A percentile compares a stretch with the other conserved stretches of the same genome.
Conservation (phyloP, 92 coral and sea anemone genomes). For the Palythoa grandiflora region DNA sequence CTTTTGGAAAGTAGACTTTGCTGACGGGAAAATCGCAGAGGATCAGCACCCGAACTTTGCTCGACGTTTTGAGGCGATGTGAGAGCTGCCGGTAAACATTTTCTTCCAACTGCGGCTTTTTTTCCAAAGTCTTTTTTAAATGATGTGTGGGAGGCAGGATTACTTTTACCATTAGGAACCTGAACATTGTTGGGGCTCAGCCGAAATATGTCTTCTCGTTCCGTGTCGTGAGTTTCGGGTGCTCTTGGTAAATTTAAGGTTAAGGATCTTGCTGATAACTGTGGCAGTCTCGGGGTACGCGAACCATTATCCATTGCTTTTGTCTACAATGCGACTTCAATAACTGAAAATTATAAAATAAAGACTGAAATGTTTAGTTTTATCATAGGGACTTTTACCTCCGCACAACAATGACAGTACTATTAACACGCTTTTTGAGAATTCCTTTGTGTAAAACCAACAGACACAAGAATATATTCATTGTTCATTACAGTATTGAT, state of each 20-base stretch:
- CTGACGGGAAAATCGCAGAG: not conserved
- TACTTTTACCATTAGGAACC: not conserved
- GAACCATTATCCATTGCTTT: not conserved
- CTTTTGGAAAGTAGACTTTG: not conserved
- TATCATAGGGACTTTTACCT: too few species aligned
- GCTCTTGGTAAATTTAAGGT: not conserved
- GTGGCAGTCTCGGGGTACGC: not conserved
- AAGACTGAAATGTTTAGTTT: too few species aligned
- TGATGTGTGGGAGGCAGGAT: not conserved
- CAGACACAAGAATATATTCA: too few species aligned
- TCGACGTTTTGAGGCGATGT: not conserved
- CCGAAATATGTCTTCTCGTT: not conserved
- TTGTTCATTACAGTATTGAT: too few species aligned
- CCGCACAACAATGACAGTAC: too few species aligned
- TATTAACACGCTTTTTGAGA: too few species aligned
- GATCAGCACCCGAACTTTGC: not conserved
- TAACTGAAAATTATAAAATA: not conserved
- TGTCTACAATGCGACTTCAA: not conserved
- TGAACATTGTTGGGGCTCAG: not conserved
- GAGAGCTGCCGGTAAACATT: not conserved
- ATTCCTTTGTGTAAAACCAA: too few species aligned
- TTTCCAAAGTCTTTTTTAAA: not conserved
- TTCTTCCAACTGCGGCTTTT: not conserved
- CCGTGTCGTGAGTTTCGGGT: not conserved
- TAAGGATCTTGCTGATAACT: not conserved